Percentiles rank a stretch among this genome's conserved stretches.
phyloP scores from a whole-genome alignment of 2,113 vertebrate genomes.

The Pelecanus crispus region DNA sequence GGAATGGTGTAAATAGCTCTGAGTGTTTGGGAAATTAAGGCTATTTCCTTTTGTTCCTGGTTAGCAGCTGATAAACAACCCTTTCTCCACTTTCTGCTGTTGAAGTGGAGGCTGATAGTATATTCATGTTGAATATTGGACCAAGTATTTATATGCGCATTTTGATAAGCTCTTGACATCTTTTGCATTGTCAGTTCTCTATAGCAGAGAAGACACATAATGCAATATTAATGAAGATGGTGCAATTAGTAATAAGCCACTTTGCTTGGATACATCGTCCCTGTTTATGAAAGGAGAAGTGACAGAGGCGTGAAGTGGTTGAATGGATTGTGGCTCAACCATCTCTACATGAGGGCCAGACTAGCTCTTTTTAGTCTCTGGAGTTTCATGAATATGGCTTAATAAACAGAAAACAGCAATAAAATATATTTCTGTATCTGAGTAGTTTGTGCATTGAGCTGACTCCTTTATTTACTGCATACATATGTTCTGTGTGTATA shows the following conservation, averaged over 20 bases:
- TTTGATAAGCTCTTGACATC: background rate
- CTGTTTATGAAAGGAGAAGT: background rate
- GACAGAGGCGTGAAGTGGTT: background rate
- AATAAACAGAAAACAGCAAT: background rate
- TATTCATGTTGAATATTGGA: background rate
- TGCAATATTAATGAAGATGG: background rate
- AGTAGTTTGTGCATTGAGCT: background rate
- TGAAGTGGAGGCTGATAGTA: background rate
- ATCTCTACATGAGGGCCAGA: background rate
- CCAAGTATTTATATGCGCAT: background rate
- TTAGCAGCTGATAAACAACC: background rate
- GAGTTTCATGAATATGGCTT: background rate
- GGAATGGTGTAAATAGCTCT: background rate
- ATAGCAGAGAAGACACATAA: background rate
- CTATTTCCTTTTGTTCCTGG: constrained; percentile 1
- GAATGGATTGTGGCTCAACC: background rate
- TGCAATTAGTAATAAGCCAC: background rate
- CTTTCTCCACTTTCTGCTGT: background rate
- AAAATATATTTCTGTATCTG: background rate
- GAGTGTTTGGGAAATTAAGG: background rate
- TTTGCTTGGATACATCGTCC: background rate
- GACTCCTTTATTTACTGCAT: background rate
- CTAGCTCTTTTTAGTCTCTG: background rate
- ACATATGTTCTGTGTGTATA: background rate
- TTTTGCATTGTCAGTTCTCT: background rate